Evolutionary conservation across 2,888 invertebrate species (phyloP).

Genomic region (Dasypogon diadema): DNA sequence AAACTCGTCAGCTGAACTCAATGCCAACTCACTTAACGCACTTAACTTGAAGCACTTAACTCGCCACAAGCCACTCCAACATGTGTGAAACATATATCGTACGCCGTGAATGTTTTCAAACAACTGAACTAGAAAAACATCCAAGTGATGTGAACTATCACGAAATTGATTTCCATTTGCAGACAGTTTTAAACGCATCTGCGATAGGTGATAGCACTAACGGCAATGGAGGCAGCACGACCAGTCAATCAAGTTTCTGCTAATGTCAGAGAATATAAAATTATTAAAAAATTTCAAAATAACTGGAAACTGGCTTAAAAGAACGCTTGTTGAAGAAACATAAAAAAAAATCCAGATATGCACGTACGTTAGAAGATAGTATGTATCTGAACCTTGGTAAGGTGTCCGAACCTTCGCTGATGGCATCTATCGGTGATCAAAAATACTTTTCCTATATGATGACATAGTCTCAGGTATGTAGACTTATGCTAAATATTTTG

Average conservation of each 20-base stretch:
- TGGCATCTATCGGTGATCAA: background rate
- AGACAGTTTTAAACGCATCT: background rate
- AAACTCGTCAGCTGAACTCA: background rate
- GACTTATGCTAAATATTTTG: conserved; percentile 11
- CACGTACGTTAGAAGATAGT: background rate
- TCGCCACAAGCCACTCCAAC: conserved; percentile 29
- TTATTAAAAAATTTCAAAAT: conserved; percentile 33
- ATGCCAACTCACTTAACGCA: background rate
- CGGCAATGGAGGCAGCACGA: conserved; percentile 5
- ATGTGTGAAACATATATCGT: conserved; percentile 16
- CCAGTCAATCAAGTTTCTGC: conserved; percentile 28
- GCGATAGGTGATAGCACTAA: background rate
- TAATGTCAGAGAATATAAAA: conserved; percentile 29
- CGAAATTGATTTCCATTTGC: conserved; percentile 16
- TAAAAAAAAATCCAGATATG: background rate
- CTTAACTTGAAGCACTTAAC: conserved; percentile 15
- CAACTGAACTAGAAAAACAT: conserved; percentile 19
- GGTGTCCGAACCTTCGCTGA: background rate
- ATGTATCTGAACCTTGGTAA: conserved; percentile 20
- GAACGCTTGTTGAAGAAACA: background rate
- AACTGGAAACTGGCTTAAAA: conserved; percentile 21
- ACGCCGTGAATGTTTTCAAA: conserved; percentile 8
- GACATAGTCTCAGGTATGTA: conserved; percentile 5
- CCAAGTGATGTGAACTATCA: conserved; percentile 24
- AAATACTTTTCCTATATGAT: conserved; percentile 40